Base-by-base conservation (phyloP, 1,140 invertebrate species). In the Whitmania pigra region DNA sequence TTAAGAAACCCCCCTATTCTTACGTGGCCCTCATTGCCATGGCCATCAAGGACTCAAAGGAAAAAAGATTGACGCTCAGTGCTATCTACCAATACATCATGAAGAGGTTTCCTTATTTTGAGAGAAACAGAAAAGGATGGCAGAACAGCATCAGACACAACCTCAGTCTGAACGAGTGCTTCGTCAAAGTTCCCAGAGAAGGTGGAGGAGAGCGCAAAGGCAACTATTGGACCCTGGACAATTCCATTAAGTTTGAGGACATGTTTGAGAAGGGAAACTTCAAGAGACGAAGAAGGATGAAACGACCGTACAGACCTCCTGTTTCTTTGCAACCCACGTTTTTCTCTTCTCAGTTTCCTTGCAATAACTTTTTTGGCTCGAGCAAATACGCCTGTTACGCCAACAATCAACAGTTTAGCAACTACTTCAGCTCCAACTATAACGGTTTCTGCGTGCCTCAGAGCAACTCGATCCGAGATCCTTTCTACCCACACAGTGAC, bases 11-110 rank as follows among this genome's bases (percentile, higher is more conserved):
- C 0, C 92, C 94, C 77, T 90, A 94, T 80, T 92, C 90, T 77
- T 98, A 98, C 83, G 97, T 98, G 76, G 94, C 82, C 31, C 76
- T 84, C n/a, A 83, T 84, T 54, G 80, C 93, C 0, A 97, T 97
- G 93, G 95, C 95, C 0, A 98, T 74, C 54, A 27, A 66, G 63
- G 73, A 74, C 40, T 74, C 73, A 29, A 57, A 31, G 53, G 73
- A 74, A 36, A 74, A 74, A 60, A 20, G 71, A 18, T 53, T 99
- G 0, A 99, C 96, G 0, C 84, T 99, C 0, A 98, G 96, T 80
- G 95, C 94, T 20, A 99, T 99, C 76, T 99, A 99, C 83, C 95
- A 99, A 79, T 99, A 94, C 82, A 99, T 99, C 74, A 97, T 97
- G 91, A 89, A 89, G 74, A 93, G 96, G 79, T 97, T 97, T 80